Evolutionary conservation across 2,113 vertebrate genomes (phyloP).

Genomic region (Indri indri): DNA sequence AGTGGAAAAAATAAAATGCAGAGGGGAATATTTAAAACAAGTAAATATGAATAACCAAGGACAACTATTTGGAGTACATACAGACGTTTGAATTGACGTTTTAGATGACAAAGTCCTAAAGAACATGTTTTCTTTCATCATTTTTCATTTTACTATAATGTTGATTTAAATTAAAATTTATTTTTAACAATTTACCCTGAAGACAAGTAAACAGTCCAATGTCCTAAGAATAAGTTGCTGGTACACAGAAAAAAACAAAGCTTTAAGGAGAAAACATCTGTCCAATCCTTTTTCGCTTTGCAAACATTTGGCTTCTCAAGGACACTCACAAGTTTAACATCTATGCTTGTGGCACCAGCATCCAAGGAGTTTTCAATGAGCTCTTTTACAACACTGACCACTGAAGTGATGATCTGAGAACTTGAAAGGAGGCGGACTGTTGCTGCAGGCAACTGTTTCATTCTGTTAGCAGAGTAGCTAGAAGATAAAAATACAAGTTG

Average conservation of each 20-base stretch:
- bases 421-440: slow-evolving; percentile 94
- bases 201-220: not conserved
- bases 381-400: slow-evolving; percentile 95
- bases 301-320: not conserved
- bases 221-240: not conserved
- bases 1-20: not conserved
- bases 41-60: slow-evolving; percentile 22
- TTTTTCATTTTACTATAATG: not conserved
- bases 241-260: not conserved
- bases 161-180: slow-evolving; percentile 3
- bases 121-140: not conserved
- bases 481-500: slow-evolving; percentile 29
- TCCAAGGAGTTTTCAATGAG: slow-evolving; percentile 96
- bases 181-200: slow-evolving; percentile 40
- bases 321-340: slow-evolving; percentile 92
- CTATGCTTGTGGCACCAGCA: slow-evolving; percentile 90
- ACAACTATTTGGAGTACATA: slow-evolving; percentile 22
- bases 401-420: slow-evolving; percentile 94
- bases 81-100: not conserved
- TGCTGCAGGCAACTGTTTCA: slow-evolving; percentile 93
- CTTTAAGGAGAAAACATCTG: not conserved
- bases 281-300: not conserved
- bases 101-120: not conserved
- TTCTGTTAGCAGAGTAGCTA: slow-evolving; percentile 73
- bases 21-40: not conserved